phyloP scores from a whole-genome alignment of 2,888 invertebrate genomes.

The Drosophila barbarae region DNA sequence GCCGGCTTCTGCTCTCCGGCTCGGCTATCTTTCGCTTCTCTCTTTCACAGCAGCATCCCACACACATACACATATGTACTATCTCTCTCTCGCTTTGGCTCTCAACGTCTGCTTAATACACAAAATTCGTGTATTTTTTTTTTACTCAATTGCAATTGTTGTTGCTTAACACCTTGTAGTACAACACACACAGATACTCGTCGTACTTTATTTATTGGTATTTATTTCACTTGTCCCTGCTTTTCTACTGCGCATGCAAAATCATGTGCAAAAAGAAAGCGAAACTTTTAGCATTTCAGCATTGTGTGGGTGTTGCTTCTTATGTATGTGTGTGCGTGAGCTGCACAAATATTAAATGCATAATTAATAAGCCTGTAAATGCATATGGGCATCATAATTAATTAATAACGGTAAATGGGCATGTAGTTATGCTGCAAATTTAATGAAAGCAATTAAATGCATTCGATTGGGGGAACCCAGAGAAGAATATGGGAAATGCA shows the following conservation, averaged over 20 bases:
- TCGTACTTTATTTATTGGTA: conserved; percentile 18
- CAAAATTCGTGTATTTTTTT: conserved; percentile 40
- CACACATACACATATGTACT: background rate
- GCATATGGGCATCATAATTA: conserved; percentile 46
- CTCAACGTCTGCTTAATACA: conserved; percentile 27
- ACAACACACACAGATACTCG: conserved; percentile 4
- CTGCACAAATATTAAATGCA: conserved; percentile 30
- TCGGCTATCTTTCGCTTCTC: conserved; percentile 18
- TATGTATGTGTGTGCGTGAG: conserved; percentile 5
- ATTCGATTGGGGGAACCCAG: conserved; percentile 6
- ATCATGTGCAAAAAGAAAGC: conserved; percentile 74
- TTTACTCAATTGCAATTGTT: conserved; percentile 54
- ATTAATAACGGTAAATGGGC: conserved; percentile 53
- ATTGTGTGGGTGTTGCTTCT: conserved; percentile 10
- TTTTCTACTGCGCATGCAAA: conserved; percentile 73
- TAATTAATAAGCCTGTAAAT: conserved; percentile 53
- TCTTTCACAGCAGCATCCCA: conserved; percentile 23
- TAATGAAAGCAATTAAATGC: conserved; percentile 22
- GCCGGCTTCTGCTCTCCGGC: conserved; percentile 33
- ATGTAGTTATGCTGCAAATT: conserved; percentile 28
- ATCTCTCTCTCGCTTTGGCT: conserved; percentile 8
- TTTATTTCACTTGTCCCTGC: conserved; percentile 39
- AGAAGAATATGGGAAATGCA: background rate
- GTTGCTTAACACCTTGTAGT: conserved; percentile 45
- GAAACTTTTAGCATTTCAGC: conserved; percentile 59